Percentiles rank a stretch among this genome's conserved stretches.
phyloP scores from a whole-genome alignment of 2,113 vertebrate genomes.

The Syngnathus floridae region DNA sequence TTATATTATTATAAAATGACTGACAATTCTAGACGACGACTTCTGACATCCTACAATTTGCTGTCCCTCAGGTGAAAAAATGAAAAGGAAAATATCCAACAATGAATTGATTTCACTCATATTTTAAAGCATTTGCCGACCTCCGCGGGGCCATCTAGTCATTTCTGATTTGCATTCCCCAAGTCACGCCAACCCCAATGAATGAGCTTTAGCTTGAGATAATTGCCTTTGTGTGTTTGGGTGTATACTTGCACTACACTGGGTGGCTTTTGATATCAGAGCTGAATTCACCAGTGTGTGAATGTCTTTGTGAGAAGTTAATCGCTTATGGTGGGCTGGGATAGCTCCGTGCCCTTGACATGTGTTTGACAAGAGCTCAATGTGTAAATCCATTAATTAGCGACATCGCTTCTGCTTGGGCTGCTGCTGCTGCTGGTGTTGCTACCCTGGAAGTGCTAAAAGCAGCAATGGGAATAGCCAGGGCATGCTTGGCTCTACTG shows the following conservation, averaged over 20 bases:
- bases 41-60: conserved; percentile 30
- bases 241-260: conserved; percentile 4
- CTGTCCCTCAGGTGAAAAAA: conserved; percentile 11
- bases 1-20: conserved; percentile 11
- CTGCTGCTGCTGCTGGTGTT: background rate
- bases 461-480: conserved; percentile 5
- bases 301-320: conserved; percentile 37
- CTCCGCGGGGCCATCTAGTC: background rate
- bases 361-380: conserved; percentile 61
- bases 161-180: background rate
- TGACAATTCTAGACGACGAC: conserved; percentile 39
- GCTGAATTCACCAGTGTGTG: conserved; percentile 12
- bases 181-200: background rate
- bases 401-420: conserved; percentile 6
- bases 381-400: conserved; percentile 62
- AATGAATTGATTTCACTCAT: background rate
- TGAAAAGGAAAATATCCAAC: background rate
- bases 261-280: background rate
- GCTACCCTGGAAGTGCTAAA: background rate
- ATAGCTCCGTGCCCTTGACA: conserved; percentile 51
- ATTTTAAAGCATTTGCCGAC: background rate
- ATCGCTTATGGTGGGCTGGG: conserved; percentile 49
- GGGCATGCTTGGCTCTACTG: background rate
- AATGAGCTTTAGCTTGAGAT: conserved; percentile 5
- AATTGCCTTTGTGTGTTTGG: conserved; percentile 23